Conservation (phyloP, 2,888 invertebrate genomes). For the Oligia fasciuncula region DNA sequence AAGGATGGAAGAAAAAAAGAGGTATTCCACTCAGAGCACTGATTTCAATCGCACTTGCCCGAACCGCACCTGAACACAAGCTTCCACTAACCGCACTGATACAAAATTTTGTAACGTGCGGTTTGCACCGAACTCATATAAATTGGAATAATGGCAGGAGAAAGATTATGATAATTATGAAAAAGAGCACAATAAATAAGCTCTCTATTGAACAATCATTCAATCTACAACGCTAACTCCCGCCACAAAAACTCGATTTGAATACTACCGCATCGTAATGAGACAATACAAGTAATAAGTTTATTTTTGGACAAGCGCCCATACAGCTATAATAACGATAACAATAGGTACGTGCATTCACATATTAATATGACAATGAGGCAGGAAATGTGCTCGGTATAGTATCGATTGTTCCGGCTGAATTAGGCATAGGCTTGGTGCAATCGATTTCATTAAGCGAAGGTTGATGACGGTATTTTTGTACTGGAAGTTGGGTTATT, state of each 20-base stretch:
- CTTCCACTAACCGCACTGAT: too few relatives aligned
- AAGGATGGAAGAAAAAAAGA: too few relatives aligned
- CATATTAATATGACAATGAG: constrained; percentile 41
- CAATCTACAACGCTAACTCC: constrained; percentile 1
- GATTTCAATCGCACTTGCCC: too few relatives aligned
- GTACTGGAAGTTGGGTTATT: not conserved
- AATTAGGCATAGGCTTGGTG: constrained; percentile 48
- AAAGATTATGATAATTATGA: too few relatives aligned
- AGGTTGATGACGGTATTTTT: constrained; percentile 7
- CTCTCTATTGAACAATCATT: not conserved
- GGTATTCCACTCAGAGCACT: too few relatives aligned
- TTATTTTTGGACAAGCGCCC: constrained; percentile 52
- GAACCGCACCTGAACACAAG: too few relatives aligned
- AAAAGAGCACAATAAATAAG: not conserved
- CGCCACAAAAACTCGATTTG: constrained; percentile 35
- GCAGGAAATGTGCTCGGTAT: constrained; percentile 55
- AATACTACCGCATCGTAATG: constrained; percentile 50
- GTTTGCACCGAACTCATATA: too few relatives aligned
- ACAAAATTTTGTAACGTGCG: too few relatives aligned
- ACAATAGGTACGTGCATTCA: constrained; percentile 40
- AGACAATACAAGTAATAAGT: constrained; percentile 14
- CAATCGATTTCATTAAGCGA: constrained; percentile 24
- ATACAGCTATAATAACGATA: constrained; percentile 23
- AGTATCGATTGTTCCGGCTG: constrained; percentile 56
- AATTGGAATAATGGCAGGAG: too few relatives aligned